Conservation (phyloP, 2,888 invertebrate genomes). For the Pyrrhia umbra region DNA sequence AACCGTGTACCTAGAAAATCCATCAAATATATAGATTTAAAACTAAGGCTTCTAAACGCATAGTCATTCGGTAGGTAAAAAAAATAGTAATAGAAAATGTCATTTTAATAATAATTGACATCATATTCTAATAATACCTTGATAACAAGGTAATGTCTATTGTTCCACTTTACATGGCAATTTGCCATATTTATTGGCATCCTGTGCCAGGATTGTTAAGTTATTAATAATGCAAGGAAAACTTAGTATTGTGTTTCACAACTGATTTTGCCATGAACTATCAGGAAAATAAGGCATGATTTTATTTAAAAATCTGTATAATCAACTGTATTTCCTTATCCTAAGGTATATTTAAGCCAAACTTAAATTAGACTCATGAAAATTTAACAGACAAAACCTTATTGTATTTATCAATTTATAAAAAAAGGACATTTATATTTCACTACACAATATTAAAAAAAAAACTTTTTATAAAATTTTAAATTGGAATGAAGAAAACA, state of each 20-base stretch:
- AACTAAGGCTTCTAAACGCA: no score
- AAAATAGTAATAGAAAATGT: neutral
- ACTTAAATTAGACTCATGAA: no score
- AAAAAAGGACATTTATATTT: conserved; percentile 3
- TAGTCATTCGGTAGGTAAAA: no score
- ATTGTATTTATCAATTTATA: neutral
- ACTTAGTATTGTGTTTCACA: neutral
- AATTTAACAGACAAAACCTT: neutral
- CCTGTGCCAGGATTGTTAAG: neutral
- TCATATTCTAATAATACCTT: neutral
- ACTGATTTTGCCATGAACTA: no score
- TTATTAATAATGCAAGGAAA: conserved; percentile 8
- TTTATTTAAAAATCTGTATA: no score
- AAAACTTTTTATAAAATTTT: neutral
- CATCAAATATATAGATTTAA: no score
- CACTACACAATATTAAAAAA: neutral
- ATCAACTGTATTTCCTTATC: neutral
- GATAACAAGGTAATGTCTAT: neutral
- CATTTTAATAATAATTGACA: neutral
- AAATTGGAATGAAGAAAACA: neutral
- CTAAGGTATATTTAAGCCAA: neutral
- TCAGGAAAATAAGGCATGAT: neutral
- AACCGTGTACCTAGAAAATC: no score
- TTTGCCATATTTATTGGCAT: conserved; percentile 10
- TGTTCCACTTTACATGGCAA: conserved; percentile 1